These are phyloP conservation scores for Cantharis rustica DNA, from an alignment of 2,888 invertebrate species.

Conservation along the genomic window DNA sequence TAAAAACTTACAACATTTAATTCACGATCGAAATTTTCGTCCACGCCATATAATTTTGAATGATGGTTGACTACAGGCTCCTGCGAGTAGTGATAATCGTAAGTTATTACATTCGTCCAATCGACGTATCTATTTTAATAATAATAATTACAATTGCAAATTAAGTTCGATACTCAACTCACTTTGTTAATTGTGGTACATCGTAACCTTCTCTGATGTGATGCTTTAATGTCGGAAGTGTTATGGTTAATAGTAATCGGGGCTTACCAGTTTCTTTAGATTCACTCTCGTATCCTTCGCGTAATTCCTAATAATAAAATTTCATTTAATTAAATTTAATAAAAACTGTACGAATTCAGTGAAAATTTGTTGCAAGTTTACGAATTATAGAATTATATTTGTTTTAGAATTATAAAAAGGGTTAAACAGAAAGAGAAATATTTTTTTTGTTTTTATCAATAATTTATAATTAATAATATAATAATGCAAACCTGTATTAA, in stretches of 20 bases:
- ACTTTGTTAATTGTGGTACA: slow-evolving; percentile 82
- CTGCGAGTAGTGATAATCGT: slow-evolving; percentile 91
- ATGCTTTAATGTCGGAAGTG: slow-evolving; percentile 91
- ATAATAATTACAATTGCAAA: neutral
- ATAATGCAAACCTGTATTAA: neutral
- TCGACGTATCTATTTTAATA: slow-evolving; percentile 70
- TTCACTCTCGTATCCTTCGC: slow-evolving; percentile 88
- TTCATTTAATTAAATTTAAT: too few relatives aligned
- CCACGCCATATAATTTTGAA: slow-evolving; percentile 80
- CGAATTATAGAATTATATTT: too few relatives aligned
- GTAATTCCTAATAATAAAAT: slow-evolving; percentile 65
- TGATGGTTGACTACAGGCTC: slow-evolving; percentile 92
- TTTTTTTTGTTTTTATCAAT: too few relatives aligned
- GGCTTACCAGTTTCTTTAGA: slow-evolving; percentile 80
- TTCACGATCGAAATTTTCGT: slow-evolving; percentile 85
- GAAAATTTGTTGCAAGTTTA: too few relatives aligned
- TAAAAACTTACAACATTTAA: slow-evolving; percentile 80
- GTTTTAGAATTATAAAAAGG: too few relatives aligned
- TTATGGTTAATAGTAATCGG: slow-evolving; percentile 84
- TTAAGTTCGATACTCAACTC: slow-evolving; percentile 43
- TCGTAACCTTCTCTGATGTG: slow-evolving; percentile 89
- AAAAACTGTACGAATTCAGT: too few relatives aligned
- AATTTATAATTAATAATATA: too few relatives aligned
- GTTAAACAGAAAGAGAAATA: too few relatives aligned
- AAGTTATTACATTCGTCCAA: slow-evolving; percentile 89